A percentile compares a stretch with the other conserved stretches of the same genome.
phyloP scores from a whole-genome alignment of 2,797 vertebrate species.

The Petrocephalus schoutedeni region DNA sequence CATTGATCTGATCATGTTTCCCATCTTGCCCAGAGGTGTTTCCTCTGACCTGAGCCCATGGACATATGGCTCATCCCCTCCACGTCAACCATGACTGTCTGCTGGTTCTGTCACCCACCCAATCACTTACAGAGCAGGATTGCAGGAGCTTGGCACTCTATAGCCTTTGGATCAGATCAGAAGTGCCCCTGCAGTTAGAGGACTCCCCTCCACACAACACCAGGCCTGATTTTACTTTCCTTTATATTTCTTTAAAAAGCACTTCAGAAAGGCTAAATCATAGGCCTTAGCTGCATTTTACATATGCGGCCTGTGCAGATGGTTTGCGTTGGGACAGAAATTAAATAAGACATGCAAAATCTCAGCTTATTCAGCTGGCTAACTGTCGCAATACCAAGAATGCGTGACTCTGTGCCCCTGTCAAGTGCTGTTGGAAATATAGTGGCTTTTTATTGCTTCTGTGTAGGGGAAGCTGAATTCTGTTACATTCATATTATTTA shows the following conservation, averaged over 20 bases:
- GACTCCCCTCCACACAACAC: background rate
- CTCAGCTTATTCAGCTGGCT: background rate
- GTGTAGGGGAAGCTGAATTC: background rate
- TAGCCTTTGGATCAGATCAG: slow-evolving; percentile 33
- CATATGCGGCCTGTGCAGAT: background rate
- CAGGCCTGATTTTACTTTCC: slow-evolving; percentile 14
- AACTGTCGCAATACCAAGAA: background rate
- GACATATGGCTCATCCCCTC: slow-evolving; percentile 16
- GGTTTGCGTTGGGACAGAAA: background rate
- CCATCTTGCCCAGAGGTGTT: slow-evolving; percentile 32
- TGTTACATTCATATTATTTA: background rate
- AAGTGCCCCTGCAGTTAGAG: slow-evolving; percentile 21
- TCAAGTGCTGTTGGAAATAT: background rate
- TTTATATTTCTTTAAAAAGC: slow-evolving; percentile 3
- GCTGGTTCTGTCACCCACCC: slow-evolving; percentile 27
- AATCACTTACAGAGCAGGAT: slow-evolving; percentile 29
- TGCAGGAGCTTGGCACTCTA: slow-evolving; percentile 29
- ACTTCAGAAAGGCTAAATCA: background rate
- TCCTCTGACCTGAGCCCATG: slow-evolving; percentile 24
- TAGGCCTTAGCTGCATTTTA: background rate
- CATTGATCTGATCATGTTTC: background rate
- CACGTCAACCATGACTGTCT: slow-evolving; percentile 24
- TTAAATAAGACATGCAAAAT: background rate
- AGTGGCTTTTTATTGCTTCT: background rate
- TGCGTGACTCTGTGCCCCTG: background rate